Conservation (phyloP, 1,140 invertebrate genomes). For the Bicyclus anynana region DNA sequence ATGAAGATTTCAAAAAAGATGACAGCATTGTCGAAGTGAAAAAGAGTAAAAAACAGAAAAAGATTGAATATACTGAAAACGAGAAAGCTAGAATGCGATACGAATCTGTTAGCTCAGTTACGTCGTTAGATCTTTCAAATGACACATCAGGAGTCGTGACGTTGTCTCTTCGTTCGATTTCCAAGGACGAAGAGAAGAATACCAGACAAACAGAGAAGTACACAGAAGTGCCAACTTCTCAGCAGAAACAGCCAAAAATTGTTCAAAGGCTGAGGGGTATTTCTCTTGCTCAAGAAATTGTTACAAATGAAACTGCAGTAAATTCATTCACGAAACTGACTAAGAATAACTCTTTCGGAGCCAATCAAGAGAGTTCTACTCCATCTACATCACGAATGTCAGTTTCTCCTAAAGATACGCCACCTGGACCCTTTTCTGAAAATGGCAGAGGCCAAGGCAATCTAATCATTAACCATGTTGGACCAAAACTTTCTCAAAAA, state of each 20-base stretch:
- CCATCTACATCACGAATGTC: constrained; percentile 55
- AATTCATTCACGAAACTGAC: constrained; percentile 64
- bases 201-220: constrained; percentile 46
- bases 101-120: constrained; percentile 69
- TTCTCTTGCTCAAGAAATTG: constrained; percentile 61
- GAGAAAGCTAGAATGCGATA: constrained; percentile 70
- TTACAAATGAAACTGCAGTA: constrained; percentile 51
- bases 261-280: constrained; percentile 76
- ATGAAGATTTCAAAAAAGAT: constrained; percentile 61
- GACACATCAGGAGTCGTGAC: constrained; percentile 65
- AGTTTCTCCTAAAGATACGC: constrained; percentile 50
- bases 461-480: constrained; percentile 59
- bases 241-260: constrained; percentile 67
- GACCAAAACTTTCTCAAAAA: constrained; percentile 80
- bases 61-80: constrained; percentile 68
- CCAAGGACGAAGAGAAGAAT: constrained; percentile 48
- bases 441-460: constrained; percentile 37
- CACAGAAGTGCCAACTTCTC: constrained; percentile 65
- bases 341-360: constrained; percentile 50
- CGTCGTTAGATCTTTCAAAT: constrained; percentile 62
- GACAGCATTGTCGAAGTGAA: constrained; percentile 45
- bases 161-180: constrained; percentile 62
- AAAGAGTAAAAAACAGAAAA: constrained; percentile 60
- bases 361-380: constrained; percentile 36
- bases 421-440: constrained; percentile 13